These are phyloP conservation scores for Orcinus orca DNA, from an alignment of 2,113 vertebrate species.

Conservation along the genomic window DNA sequence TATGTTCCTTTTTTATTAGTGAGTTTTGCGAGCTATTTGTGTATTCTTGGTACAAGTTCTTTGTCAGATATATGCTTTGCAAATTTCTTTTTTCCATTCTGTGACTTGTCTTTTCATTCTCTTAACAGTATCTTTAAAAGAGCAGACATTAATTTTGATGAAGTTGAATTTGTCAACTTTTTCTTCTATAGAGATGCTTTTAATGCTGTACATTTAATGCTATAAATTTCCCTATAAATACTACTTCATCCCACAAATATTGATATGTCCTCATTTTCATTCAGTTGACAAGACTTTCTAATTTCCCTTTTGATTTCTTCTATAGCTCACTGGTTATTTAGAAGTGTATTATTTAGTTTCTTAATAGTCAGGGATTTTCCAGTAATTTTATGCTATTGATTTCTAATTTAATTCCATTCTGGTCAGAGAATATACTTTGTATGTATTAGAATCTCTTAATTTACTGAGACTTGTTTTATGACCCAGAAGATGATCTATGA, in stretches of 20 bases:
- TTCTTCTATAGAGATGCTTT: neutral
- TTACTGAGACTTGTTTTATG: slow-evolving; percentile 11
- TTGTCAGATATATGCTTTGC: neutral
- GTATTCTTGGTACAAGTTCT: neutral
- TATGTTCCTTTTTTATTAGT: neutral
- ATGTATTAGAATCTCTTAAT: neutral
- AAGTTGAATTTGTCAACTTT: neutral
- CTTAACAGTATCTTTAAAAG: neutral
- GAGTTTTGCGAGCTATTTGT: neutral
- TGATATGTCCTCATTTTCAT: neutral
- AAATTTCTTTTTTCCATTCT: neutral
- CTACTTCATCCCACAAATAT: neutral
- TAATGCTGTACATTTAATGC: neutral
- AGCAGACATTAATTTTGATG: neutral
- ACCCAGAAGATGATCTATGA: neutral
- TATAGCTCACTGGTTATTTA: neutral
- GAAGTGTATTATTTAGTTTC: neutral
- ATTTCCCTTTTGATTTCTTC: neutral
- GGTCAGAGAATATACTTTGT: neutral
- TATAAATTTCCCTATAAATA: neutral
- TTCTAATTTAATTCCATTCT: neutral
- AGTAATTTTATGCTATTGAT: neutral
- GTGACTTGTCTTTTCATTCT: slow-evolving; percentile 12
- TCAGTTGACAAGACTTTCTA: neutral
- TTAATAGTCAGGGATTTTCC: neutral